Conservation (phyloP, 2,113 vertebrate genomes). For the Geococcyx californianus region DNA sequence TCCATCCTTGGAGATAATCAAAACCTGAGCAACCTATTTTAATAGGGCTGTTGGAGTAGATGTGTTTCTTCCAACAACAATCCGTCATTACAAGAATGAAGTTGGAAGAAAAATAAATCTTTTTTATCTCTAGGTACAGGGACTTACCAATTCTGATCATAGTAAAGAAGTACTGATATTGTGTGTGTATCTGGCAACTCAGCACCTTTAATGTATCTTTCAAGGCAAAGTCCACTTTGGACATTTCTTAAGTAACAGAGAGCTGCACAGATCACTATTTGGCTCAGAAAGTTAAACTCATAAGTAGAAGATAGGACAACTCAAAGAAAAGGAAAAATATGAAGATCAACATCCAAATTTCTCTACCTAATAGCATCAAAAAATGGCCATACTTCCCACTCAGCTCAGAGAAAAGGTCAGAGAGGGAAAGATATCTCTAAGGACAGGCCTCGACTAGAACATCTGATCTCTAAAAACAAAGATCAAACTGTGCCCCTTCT, state of each 20-base stretch:
- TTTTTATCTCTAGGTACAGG: not conserved
- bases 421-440: not conserved
- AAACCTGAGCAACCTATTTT: not conserved
- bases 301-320: not conserved
- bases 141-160: not conserved
- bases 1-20: not conserved
- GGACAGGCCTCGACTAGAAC: not conserved
- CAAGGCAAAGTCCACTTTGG: not conserved
- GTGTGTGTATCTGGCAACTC: not conserved
- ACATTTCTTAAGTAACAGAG: not conserved
- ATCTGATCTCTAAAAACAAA: not conserved
- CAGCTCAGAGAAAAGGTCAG: not conserved
- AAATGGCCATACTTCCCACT: not conserved
- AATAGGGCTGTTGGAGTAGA: not conserved
- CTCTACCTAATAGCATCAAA: not conserved
- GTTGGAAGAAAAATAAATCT: not conserved
- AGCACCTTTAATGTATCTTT: not conserved
- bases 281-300: not conserved
- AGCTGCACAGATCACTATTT: not conserved
- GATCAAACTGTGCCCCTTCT: not conserved
- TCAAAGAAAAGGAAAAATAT: not conserved
- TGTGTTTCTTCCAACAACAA: not conserved
- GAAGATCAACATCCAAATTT: not conserved
- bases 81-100: not conserved
- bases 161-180: not conserved